Base-by-base conservation (phyloP, 2,113 vertebrate species). In the Clarias gariepinus region DNA sequence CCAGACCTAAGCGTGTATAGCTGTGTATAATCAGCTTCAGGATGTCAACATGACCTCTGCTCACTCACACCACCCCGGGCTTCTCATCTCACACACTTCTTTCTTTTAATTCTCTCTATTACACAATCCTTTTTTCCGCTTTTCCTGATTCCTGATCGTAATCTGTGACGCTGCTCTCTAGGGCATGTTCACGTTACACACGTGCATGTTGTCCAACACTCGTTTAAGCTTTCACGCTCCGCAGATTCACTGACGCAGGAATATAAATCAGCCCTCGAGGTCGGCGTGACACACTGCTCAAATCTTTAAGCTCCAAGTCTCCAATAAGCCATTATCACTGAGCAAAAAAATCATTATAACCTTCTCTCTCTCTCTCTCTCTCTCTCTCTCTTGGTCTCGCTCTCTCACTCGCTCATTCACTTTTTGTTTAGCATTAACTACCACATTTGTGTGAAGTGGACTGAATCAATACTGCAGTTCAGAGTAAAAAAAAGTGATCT, bases 331-430 rank as follows among this genome's bases (percentile, higher is more conserved):
- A 60, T 30, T 30, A 58, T 81, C 78, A 81, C 28, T 15, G 57
- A 81, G 19, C 53, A 61, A 81, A 80, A 69, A 80, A 58, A 79
- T 81, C 18, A 61, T 81, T 81, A 61, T 13, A 81, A 36, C 55
- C 57, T 81, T 60, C 36, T 3, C 8, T 58, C 8, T 58, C 4
- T 4, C 28, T 30, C 53, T 21, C 77, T 58, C 47, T 77, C 73
- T 74, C 71, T 74, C 71, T 74, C 71, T 47, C 36, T 25, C 71
- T 55, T 47, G n/a, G n/a, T 55, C 47, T 55, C 74, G 53, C 47
- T 77, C 41, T 77, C 47, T 28, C 23, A 28, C 23, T n/a, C 52
- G 16, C 52, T 77, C 15, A 18, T 0, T 2, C 47, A 47, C 47
- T 47, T 47, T 47, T 47, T 47, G 47, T 6, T 28, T 28, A 28